Conservation (phyloP, 2,797 vertebrate species). For the Scomberomorus guttatus region DNA sequence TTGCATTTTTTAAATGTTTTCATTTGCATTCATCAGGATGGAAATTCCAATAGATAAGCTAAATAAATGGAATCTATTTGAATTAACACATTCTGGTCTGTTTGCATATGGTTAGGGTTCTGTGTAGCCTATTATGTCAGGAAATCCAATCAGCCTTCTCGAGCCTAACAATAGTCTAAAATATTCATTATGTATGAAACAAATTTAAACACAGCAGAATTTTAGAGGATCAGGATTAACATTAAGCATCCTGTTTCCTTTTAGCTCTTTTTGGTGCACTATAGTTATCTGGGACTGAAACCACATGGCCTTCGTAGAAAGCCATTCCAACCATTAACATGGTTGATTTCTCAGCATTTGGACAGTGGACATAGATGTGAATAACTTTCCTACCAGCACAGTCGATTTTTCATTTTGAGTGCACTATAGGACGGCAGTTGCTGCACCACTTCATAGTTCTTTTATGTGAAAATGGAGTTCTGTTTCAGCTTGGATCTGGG, state of each 20-base stretch:
- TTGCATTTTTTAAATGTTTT: conserved; percentile 39
- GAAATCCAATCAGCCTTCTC: conserved; percentile 10
- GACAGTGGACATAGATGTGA: conserved; percentile 39
- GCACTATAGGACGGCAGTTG: conserved; percentile 22
- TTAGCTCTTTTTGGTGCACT: background rate
- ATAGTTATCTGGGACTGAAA: conserved; percentile 15
- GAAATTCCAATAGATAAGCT: conserved; percentile 18
- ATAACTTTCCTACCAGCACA: conserved; percentile 38
- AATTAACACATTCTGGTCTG: conserved; percentile 10
- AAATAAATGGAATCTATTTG: conserved; percentile 19
- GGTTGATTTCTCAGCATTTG: conserved; percentile 16
- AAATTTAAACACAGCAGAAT: background rate
- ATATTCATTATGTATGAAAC: conserved; percentile 22
- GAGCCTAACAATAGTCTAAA: conserved; percentile 22
- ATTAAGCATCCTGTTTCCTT: conserved; percentile 4
- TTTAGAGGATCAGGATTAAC: conserved; percentile 26
- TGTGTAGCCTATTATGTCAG: background rate
- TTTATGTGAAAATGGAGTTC: conserved; percentile 45
- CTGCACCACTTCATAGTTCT: conserved; percentile 24
- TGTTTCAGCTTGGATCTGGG: conserved; percentile 36
- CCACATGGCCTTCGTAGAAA: conserved; percentile 7
- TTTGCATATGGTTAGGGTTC: conserved; percentile 1
- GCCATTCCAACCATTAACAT: conserved; percentile 30
- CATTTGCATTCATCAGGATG: conserved; percentile 41
- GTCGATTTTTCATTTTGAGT: conserved; percentile 43